Conservation (phyloP, 37 sponge, comb jelly and placozoan genomes). For the Bolinopsis microptera region DNA sequence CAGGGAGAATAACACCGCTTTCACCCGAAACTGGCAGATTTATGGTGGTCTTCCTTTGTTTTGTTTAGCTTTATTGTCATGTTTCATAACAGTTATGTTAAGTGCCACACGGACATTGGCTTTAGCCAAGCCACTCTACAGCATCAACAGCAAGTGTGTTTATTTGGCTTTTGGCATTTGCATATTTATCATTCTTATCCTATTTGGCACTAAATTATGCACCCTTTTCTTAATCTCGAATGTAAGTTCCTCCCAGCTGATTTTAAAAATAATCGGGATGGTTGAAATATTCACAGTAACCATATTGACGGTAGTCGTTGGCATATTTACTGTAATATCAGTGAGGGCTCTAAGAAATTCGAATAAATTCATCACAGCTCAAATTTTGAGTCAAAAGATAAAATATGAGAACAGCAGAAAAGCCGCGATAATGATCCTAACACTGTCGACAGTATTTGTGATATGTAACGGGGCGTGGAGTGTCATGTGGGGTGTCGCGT, state of each 20-base stretch:
- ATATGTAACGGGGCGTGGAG: neutral
- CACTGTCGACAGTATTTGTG: neutral
- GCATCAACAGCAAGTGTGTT: neutral
- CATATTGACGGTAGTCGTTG: neutral
- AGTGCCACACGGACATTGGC: neutral
- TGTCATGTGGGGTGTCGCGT: neutral
- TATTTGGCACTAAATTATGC: neutral
- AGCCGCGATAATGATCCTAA: neutral
- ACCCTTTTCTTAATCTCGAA: neutral
- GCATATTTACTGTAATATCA: neutral
- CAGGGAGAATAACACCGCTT: too few species aligned
- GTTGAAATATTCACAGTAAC: neutral
- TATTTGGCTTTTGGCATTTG: neutral
- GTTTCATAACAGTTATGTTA: neutral
- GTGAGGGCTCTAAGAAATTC: neutral
- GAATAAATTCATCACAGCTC: neutral
- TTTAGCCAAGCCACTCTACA: neutral
- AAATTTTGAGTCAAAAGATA: too few species aligned
- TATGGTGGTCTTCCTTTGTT: neutral
- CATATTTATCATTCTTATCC: neutral
- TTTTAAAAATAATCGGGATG: neutral
- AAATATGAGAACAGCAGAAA: neutral
- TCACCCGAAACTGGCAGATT: neutral
- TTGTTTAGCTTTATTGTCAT: neutral
- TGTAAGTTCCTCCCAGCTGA: neutral